Evolutionary conservation across 53 echinoderm and acorn worm genomes (phyloP).

Genomic region (Holothuria leucospilota): DNA sequence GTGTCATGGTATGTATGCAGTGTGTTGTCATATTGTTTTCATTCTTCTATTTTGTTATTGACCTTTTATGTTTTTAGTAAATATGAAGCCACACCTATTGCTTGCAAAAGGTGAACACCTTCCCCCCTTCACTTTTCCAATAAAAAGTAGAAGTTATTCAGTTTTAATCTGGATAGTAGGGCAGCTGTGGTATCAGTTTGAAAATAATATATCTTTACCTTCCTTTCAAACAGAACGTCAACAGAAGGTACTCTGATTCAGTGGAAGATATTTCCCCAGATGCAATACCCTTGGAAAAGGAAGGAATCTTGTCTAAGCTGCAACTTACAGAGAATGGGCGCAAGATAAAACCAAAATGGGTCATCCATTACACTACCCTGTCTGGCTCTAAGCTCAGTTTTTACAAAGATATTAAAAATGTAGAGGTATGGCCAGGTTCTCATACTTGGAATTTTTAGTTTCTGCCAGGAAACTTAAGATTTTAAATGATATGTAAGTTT

Average conservation of each 20-base stretch:
- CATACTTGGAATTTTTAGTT: no score
- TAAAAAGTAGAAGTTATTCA: no score
- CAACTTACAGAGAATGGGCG: constrained; percentile 57
- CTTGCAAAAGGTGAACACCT: no score
- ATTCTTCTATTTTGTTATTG: no score
- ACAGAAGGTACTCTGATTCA: constrained; percentile 69
- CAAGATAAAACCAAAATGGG: constrained; percentile 67
- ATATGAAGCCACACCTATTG: no score
- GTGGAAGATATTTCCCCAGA: constrained; percentile 64
- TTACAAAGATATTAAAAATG: constrained; percentile 84
- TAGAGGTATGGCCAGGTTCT: constrained; percentile 25
- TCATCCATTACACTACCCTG: constrained; percentile 63
- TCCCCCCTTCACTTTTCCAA: no score
- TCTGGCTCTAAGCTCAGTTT: constrained; percentile 74
- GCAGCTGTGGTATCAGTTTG: not conserved
- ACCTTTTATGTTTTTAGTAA: no score
- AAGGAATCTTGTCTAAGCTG: constrained; percentile 67
- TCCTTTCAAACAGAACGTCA: constrained; percentile 30
- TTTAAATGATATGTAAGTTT: no score
- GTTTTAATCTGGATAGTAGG: no score
- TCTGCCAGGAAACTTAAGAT: no score
- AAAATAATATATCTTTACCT: not conserved
- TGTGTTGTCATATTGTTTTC: no score
- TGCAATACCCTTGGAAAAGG: constrained; percentile 70
- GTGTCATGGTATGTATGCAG: no score